Conservation (phyloP, 2,797 vertebrate species). For the Micropoecilia bifurca region DNA sequence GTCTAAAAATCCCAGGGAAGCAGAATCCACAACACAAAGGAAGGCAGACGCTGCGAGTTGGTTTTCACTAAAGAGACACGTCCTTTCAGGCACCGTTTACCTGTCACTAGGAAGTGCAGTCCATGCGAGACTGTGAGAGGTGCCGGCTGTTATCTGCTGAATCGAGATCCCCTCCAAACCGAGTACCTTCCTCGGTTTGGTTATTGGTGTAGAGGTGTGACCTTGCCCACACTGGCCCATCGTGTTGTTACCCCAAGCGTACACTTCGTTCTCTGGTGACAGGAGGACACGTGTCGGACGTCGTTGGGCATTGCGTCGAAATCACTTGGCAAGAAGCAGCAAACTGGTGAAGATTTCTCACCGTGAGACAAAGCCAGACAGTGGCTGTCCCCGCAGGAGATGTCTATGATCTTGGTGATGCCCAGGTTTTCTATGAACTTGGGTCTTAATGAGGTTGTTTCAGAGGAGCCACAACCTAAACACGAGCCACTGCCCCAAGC, state of each 20-base stretch:
- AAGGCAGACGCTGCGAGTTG: background rate
- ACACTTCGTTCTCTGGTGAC: slow-evolving; percentile 85
- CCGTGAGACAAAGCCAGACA: slow-evolving; percentile 86
- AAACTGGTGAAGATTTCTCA: slow-evolving; percentile 38
- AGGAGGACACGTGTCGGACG: slow-evolving; percentile 2
- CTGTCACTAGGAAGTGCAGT: slow-evolving; percentile 86
- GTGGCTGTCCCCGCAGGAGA: slow-evolving; percentile 88
- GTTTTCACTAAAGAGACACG: background rate
- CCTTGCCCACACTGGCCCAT: slow-evolving; percentile 89
- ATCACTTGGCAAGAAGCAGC: background rate
- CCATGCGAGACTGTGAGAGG: slow-evolving; percentile 88
- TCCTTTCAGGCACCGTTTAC: slow-evolving; percentile 47
- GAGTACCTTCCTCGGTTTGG: slow-evolving; percentile 87
- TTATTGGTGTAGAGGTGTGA: slow-evolving; percentile 85
- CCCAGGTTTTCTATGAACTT: slow-evolving; percentile 84
- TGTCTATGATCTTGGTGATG: slow-evolving; percentile 86
- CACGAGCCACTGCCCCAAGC: slow-evolving; percentile 88
- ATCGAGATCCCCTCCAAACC: slow-evolving; percentile 85
- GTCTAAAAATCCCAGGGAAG: background rate
- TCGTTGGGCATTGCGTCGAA: background rate
- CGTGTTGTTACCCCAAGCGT: slow-evolving; percentile 88
- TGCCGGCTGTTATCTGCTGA: slow-evolving; percentile 87
- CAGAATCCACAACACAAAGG: background rate
- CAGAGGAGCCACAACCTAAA: slow-evolving; percentile 86
- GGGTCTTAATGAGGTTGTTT: slow-evolving; percentile 84